phyloP scores from a whole-genome alignment of 2,888 invertebrate genomes.

The Volucella bombylans region DNA sequence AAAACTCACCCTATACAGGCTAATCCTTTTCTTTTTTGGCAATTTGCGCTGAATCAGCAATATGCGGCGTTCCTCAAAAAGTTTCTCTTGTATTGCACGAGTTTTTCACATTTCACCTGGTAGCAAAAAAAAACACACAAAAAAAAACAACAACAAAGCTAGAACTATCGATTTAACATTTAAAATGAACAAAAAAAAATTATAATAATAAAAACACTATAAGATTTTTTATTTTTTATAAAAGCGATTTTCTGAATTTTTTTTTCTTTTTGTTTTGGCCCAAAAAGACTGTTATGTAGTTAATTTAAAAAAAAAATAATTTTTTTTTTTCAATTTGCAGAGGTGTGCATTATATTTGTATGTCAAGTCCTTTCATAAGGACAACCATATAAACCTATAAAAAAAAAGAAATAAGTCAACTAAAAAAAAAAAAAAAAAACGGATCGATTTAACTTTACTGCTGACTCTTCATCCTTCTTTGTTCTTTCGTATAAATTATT shows the following conservation, averaged over 20 bases:
- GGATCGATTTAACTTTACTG: slow-evolving; percentile 67
- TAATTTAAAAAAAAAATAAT: not conserved
- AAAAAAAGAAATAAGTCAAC: slow-evolving; percentile 31
- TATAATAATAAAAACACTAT: slow-evolving; percentile 1
- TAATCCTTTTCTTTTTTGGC: slow-evolving; percentile 53
- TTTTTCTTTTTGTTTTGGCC: slow-evolving; percentile 2
- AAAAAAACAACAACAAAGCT: too few relatives aligned
- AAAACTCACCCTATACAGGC: slow-evolving; percentile 56
- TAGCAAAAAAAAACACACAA: slow-evolving; percentile 33
- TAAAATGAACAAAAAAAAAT: slow-evolving; percentile 33
- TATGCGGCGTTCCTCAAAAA: slow-evolving; percentile 16
- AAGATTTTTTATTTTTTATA: not conserved
- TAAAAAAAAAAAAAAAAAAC: slow-evolving; percentile 38
- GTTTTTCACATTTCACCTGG: slow-evolving; percentile 58
- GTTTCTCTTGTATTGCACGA: not conserved
- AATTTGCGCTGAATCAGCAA: slow-evolving; percentile 48
- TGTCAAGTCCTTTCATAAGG: not conserved
- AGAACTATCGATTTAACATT: slow-evolving; percentile 62
- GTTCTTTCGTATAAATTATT: slow-evolving; percentile 61
- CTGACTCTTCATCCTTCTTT: slow-evolving; percentile 46
- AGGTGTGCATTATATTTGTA: slow-evolving; percentile 34
- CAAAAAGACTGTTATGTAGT: too few relatives aligned
- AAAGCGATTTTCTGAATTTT: slow-evolving; percentile 37
- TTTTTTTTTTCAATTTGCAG: slow-evolving; percentile 29
- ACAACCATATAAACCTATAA: slow-evolving; percentile 8